Percentiles rank a stretch among this genome's conserved stretches.
phyloP scores from a whole-genome alignment of 92 coral and sea anemone genomes.

The Isaurus tuberculatus region DNA sequence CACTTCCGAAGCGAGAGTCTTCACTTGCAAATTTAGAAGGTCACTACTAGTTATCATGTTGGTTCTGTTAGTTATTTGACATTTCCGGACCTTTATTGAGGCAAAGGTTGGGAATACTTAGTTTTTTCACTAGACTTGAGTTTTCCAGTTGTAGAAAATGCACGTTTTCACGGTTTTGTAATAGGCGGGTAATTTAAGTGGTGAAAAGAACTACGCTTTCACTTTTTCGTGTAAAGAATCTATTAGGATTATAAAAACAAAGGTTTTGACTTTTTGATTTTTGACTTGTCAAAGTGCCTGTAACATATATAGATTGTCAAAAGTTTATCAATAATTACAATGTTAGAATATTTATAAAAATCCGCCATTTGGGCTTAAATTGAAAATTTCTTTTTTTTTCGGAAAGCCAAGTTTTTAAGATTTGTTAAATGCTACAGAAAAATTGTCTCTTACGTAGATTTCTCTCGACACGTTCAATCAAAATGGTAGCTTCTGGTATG shows the following conservation, averaged over 20 bases:
- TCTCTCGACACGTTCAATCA: background rate
- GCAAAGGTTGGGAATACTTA: no score
- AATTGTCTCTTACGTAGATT: background rate
- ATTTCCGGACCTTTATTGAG: no score
- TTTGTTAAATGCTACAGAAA: background rate
- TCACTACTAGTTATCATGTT: background rate
- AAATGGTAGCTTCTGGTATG: background rate
- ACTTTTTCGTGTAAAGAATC: no score
- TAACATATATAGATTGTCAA: background rate
- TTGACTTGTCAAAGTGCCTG: no score
- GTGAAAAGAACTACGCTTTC: no score
- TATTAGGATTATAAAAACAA: no score
- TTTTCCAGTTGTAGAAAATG: no score
- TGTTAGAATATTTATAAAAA: background rate
- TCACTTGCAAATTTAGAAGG: slow-evolving; percentile 24
- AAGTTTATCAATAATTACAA: background rate
- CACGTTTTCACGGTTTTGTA: no score
- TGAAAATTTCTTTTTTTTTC: no score
- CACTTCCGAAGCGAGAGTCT: slow-evolving; percentile 33
- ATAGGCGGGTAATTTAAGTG: no score
- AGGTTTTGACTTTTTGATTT: no score
- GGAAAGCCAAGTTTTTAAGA: background rate
- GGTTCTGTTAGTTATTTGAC: background rate
- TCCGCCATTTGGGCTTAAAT: background rate
- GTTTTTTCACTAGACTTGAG: no score